These are phyloP conservation scores for Harmothoe impar DNA, from an alignment of 2,888 invertebrate species.

Conservation along the genomic window DNA sequence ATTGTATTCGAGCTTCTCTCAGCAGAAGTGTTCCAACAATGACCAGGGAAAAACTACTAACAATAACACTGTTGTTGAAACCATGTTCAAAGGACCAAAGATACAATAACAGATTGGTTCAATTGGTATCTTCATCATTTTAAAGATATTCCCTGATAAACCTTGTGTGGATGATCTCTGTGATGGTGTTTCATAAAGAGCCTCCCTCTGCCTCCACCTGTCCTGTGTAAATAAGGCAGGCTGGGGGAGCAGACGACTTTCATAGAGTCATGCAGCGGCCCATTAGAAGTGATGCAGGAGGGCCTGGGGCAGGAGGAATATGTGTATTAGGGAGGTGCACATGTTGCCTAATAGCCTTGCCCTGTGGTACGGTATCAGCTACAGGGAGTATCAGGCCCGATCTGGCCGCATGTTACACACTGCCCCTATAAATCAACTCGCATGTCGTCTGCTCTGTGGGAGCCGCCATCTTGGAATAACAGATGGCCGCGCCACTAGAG, in stretches of 20 bases:
- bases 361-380: too few species aligned
- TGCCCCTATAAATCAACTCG: slow-evolving; percentile 18
- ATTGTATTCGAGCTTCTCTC: too few species aligned
- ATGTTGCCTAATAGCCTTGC: slow-evolving; percentile 36
- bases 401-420: slow-evolving; percentile 16
- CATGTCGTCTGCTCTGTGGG: slow-evolving; percentile 9
- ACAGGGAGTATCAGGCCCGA: too few species aligned
- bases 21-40: too few species aligned
- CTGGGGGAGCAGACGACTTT: neutral
- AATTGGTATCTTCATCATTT: neutral
- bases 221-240: neutral
- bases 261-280: neutral
- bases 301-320: neutral
- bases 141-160: neutral
- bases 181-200: neutral
- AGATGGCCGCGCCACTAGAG: slow-evolving; percentile 30
- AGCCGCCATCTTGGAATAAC: slow-evolving; percentile 41
- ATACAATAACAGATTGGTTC: too few species aligned
- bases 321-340: slow-evolving; percentile 1
- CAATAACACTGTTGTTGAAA: too few species aligned
- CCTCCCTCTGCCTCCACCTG: neutral
- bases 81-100: too few species aligned
- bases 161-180: neutral
- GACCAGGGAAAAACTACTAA: too few species aligned
- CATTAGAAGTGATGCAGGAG: neutral